These are phyloP conservation scores for Drosophila fuyamai DNA, from an alignment of 1,140 invertebrate genomes.

Conservation along the genomic window DNA sequence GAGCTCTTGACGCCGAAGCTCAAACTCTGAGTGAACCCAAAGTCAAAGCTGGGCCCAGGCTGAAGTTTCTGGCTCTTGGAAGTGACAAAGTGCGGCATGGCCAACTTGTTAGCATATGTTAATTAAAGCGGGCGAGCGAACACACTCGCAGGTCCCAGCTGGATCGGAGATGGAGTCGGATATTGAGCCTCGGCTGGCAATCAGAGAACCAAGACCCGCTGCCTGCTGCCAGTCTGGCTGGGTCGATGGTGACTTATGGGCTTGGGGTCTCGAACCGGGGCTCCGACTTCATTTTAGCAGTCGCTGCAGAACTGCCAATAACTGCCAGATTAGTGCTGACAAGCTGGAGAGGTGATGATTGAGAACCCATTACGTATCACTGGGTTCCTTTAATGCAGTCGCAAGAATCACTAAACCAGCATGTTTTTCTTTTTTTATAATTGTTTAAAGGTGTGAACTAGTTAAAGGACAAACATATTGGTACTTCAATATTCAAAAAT, in stretches of 20 bases:
- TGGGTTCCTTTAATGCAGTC: not conserved
- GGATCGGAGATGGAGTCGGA: slow-evolving; percentile 21
- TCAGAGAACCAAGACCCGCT: slow-evolving; percentile 31
- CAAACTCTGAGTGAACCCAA: slow-evolving; percentile 36
- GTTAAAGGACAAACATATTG: too few relatives aligned
- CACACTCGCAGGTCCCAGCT: slow-evolving; percentile 38
- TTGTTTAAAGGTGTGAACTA: not conserved
- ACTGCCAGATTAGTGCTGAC: slow-evolving; percentile 54
- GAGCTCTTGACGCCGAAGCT: slow-evolving; percentile 46
- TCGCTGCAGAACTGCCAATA: slow-evolving; percentile 64
- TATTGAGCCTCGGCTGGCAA: slow-evolving; percentile 1
- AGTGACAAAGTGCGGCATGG: slow-evolving; percentile 80
- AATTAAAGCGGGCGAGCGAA: slow-evolving; percentile 76
- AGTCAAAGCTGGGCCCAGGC: slow-evolving; percentile 14
- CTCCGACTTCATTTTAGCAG: slow-evolving; percentile 67
- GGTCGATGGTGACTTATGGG: slow-evolving; percentile 68
- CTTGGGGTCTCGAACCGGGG: slow-evolving; percentile 63
- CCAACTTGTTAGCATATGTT: slow-evolving; percentile 83
- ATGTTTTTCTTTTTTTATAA: not conserved
- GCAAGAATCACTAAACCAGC: not conserved
- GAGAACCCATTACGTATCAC: slow-evolving; percentile 11
- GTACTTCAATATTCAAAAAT: too few relatives aligned
- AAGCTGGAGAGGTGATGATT: slow-evolving; percentile 32
- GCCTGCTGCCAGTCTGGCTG: slow-evolving; percentile 68
- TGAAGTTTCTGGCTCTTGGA: slow-evolving; percentile 59